Evolutionary conservation across 2,113 vertebrate genomes (phyloP).

Genomic region (Oriolus oriolus): DNA sequence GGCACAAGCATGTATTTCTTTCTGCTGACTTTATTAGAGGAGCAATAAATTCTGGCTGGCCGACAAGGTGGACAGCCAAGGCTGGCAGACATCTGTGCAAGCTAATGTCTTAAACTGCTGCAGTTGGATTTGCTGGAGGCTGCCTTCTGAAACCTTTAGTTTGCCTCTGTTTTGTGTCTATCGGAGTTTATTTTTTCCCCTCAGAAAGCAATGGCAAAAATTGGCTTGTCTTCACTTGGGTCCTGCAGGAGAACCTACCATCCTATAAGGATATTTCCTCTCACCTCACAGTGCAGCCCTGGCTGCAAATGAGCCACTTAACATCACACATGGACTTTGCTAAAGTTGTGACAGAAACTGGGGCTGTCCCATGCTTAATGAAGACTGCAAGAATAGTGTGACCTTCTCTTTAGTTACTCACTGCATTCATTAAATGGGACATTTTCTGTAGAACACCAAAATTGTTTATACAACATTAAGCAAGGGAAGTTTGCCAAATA

Average conservation of each 20-base stretch:
- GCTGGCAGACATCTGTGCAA: slow-evolving; percentile 44
- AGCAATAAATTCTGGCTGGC: slow-evolving; percentile 31
- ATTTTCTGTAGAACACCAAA: not conserved
- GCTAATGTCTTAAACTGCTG: slow-evolving; percentile 42
- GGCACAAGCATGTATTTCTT: slow-evolving; percentile 25
- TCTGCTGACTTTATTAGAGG: slow-evolving; percentile 44
- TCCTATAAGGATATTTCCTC: not conserved
- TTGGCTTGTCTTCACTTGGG: not conserved
- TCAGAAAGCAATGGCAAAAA: not conserved
- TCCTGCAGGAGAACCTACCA: not conserved
- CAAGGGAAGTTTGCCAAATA: not conserved
- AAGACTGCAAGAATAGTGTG: not conserved
- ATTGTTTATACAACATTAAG: slow-evolving; percentile 11
- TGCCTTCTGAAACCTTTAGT: not conserved
- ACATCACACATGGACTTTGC: fast-evolving
- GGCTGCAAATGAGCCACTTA: not conserved
- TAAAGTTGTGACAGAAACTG: not conserved
- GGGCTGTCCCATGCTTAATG: not conserved
- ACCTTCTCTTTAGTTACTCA: not conserved
- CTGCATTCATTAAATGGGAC: not conserved
- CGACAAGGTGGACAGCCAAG: not conserved
- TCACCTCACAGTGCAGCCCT: not conserved
- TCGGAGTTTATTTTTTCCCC: not conserved
- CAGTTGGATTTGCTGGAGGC: not conserved
- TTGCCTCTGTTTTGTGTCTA: not conserved